phyloP scores from a whole-genome alignment of 2,888 invertebrate genomes.

The Polyploca ridens region DNA sequence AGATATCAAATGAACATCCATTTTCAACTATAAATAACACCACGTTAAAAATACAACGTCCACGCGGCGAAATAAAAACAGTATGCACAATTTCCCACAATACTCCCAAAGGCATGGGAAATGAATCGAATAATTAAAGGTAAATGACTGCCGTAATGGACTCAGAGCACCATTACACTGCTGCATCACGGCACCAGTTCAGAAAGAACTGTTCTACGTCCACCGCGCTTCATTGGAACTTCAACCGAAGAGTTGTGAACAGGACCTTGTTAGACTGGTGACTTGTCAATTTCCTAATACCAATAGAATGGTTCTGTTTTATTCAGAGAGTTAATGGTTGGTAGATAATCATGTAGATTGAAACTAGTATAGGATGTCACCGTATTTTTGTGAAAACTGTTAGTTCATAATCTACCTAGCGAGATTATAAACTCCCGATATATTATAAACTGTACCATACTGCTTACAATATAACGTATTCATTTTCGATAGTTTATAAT shows the following conservation, averaged over 20 bases:
- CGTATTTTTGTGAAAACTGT: too few relatives aligned
- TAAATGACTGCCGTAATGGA: conserved; percentile 4
- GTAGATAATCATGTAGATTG: too few relatives aligned
- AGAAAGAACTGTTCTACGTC: not conserved
- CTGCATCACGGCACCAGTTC: not conserved
- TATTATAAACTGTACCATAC: too few relatives aligned
- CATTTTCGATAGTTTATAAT: too few relatives aligned
- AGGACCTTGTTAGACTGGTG: not conserved
- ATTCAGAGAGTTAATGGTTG: too few relatives aligned
- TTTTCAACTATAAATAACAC: too few relatives aligned
- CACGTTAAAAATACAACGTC: not conserved
- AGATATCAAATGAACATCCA: too few relatives aligned
- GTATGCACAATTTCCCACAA: not conserved
- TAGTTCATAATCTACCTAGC: too few relatives aligned
- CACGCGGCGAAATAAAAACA: not conserved
- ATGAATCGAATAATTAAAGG: conserved; percentile 3
- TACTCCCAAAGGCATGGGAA: conserved; percentile 7
- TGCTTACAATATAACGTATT: too few relatives aligned
- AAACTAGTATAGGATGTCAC: too few relatives aligned
- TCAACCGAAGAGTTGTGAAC: not conserved
- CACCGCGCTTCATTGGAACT: not conserved
- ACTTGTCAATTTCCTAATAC: not conserved
- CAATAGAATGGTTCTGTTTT: not conserved
- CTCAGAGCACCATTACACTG: not conserved
- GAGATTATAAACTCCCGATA: too few relatives aligned